Conservation (phyloP, 2,888 invertebrate species). For the Melinopterus prodromus region DNA sequence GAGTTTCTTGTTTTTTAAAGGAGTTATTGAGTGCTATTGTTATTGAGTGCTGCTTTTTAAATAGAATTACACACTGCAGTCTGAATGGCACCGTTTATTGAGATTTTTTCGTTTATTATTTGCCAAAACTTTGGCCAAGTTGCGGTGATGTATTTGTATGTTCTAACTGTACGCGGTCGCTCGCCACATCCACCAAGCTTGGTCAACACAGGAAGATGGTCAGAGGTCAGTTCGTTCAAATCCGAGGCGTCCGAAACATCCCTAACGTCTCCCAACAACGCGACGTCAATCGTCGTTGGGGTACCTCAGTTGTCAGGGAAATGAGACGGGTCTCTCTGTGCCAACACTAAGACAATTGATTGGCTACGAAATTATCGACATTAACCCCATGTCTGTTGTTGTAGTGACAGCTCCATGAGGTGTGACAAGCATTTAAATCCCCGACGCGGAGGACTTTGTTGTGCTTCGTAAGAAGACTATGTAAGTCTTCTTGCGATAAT, state of each 20-base stretch:
- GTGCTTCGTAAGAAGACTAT: background rate
- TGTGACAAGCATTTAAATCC: conserved; percentile 40
- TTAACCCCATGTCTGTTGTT: conserved; percentile 39
- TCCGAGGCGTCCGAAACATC: background rate
- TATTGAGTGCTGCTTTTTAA: too few species aligned
- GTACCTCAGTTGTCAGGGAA: conserved; percentile 33
- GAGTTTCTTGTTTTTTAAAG: too few species aligned
- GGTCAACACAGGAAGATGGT: background rate
- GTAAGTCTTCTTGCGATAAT: conserved; percentile 30
- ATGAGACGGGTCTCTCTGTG: conserved; percentile 31
- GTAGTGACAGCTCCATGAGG: conserved; percentile 36
- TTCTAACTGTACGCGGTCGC: background rate
- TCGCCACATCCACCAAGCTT: background rate
- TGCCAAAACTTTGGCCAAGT: background rate
- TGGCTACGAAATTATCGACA: conserved; percentile 29
- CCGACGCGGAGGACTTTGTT: conserved; percentile 28
- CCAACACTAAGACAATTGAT: conserved; percentile 14
- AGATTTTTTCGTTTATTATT: background rate
- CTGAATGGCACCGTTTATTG: background rate
- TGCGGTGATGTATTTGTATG: background rate
- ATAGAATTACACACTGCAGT: too few species aligned
- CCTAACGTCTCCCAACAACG: conserved; percentile 31
- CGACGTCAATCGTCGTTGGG: conserved; percentile 36
- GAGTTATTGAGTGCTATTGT: too few species aligned
- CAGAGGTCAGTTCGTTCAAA: conserved; percentile 7